Evolutionary conservation across 1,140 invertebrate genomes (phyloP), one percentile per base, ranked within the genome.

Genomic region (Goniozus legneri): DNA sequence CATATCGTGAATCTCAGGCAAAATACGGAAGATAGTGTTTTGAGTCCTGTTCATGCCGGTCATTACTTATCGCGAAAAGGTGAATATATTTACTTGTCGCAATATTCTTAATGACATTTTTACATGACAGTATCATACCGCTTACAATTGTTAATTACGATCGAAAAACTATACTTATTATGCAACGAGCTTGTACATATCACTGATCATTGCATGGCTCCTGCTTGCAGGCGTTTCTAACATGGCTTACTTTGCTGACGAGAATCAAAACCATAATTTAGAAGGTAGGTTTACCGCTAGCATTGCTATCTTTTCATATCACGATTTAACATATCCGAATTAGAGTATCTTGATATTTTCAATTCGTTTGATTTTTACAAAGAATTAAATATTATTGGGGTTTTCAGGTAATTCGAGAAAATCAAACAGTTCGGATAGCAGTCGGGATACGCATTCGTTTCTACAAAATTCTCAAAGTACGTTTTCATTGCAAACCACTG

Each of bases 191-290:
- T n/a, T n/a, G n/a, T 10, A 56, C 62, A 43, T 61, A 66, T 78
- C 41, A 75, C 67, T 58, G 75, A 80, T 58, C 76, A 76, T 80
- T 58, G 71, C 67, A 67, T 65, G 66, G 67, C 67, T 74, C 66
- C 44, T 73, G 71, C 69, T 69, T 73, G 56, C 67, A 69, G 77
- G 72, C 62, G 69, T 77, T 54, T 76, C 69, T 71, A 79, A 79
- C 64, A 74, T 71, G 65, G 69, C 71, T 70, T 77, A 77, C 72
- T 79, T 77, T 72, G 71, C 73, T 71, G 76, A 77, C 67, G 71
- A 78, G 65, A 77, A 77, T 67, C 75, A 77, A 69, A 75, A 77
- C 75, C 67, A 73, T 68, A 69, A 69, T 46, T 60, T 69, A 54
- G 71, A 76, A 78, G 77, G 77, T 79, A 77, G 67, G 65, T 72